Conservation (phyloP, 2,797 vertebrate genomes). For the Notamacropus eugenii region DNA sequence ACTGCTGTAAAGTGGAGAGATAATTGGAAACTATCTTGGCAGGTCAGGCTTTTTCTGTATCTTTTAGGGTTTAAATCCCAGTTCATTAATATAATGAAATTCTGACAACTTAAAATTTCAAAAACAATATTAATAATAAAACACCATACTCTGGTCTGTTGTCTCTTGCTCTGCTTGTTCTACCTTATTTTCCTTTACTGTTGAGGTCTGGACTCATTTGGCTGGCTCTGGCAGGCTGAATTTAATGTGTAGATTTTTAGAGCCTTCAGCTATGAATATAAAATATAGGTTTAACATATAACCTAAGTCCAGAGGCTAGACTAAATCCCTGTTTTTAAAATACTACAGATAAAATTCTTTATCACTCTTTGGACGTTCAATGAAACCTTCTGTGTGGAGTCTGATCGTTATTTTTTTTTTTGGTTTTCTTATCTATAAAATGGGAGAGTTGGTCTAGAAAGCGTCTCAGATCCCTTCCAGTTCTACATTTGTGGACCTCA, state of each 20-base stretch:
- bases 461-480: not conserved
- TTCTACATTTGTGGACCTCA: not conserved
- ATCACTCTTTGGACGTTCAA: constrained; percentile 26
- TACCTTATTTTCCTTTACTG: not conserved
- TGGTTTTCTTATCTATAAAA: not conserved
- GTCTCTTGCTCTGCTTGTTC: not conserved
- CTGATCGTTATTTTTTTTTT: not conserved
- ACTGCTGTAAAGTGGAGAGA: constrained; percentile 13
- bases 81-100: not conserved
- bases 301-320: constrained; percentile 1
- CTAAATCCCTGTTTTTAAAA: constrained; percentile 39
- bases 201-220: not conserved
- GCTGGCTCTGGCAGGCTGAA: not conserved
- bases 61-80: not conserved
- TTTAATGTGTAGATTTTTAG: not conserved
- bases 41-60: constrained; percentile 17
- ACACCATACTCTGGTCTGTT: not conserved
- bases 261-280: not conserved
- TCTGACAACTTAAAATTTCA: not conserved
- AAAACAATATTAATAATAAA: not conserved
- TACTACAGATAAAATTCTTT: constrained; percentile 17
- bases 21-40: constrained; percentile 18
- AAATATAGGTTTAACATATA: not conserved
- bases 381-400: not conserved
- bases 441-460: not conserved